These are phyloP conservation scores for Gymnopithys bicolor DNA, from an alignment of 2,797 vertebrate species.

Conservation along the genomic window DNA sequence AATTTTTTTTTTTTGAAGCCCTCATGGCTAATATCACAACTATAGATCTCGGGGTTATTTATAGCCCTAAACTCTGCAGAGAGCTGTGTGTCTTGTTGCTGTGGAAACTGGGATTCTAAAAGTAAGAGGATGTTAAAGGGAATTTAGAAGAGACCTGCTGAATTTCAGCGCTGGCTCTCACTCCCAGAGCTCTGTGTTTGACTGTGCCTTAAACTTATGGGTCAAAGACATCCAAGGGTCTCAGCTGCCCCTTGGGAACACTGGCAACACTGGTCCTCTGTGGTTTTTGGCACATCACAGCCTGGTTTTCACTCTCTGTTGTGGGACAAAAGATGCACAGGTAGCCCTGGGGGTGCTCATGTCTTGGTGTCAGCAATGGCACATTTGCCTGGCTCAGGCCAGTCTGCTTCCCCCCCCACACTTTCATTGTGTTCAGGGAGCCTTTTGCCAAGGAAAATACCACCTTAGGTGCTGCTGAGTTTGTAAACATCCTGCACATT, in stretches of 20 bases:
- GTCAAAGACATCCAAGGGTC: neutral
- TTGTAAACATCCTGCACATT: neutral
- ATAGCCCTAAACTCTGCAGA: conserved; percentile 70
- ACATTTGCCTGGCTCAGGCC: neutral
- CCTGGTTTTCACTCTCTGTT: neutral
- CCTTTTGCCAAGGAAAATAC: neutral
- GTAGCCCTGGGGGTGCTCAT: neutral
- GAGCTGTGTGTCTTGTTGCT: conserved; percentile 72
- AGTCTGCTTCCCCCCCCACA: neutral
- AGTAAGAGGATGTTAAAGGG: neutral
- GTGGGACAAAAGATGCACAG: neutral
- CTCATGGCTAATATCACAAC: conserved; percentile 46
- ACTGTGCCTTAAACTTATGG: neutral
- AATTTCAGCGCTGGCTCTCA: neutral
- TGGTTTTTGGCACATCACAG: neutral
- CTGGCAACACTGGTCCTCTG: neutral
- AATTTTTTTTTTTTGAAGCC: conserved; percentile 1
- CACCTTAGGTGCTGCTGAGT: neutral
- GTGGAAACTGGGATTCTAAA: conserved; percentile 64
- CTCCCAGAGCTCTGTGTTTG: neutral
- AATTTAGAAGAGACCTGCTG: neutral
- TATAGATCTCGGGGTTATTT: conserved; percentile 73
- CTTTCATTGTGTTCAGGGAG: neutral
- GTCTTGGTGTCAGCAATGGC: neutral
- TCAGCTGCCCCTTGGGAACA: neutral